These are phyloP conservation scores for Paramormyrops hopkinsi DNA, from an alignment of 2,797 vertebrate genomes.

Conservation along the genomic window DNA sequence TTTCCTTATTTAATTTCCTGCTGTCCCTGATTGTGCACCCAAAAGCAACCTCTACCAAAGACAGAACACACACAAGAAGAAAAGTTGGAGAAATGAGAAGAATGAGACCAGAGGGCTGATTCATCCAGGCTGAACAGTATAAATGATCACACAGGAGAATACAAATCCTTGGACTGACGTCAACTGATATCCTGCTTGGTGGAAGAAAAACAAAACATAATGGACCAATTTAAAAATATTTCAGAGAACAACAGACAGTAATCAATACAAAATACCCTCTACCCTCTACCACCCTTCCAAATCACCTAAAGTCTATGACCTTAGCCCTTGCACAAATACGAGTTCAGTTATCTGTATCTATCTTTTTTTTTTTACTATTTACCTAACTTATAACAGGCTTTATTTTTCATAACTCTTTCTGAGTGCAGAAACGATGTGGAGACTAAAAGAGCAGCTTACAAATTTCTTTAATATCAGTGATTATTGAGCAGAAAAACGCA, in stretches of 20 bases:
- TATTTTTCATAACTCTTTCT: background rate
- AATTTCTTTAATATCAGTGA: background rate
- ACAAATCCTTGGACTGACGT: background rate
- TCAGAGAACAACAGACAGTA: background rate
- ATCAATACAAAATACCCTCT: slow-evolving; percentile 1
- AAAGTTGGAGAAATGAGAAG: background rate
- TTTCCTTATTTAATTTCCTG: slow-evolving; percentile 12
- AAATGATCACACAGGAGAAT: slow-evolving; percentile 1
- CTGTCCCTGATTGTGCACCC: background rate
- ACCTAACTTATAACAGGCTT: background rate
- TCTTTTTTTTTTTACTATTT: background rate
- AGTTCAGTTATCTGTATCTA: background rate
- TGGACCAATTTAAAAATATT: background rate
- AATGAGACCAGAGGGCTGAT: background rate
- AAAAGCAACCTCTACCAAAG: background rate
- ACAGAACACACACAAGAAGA: background rate
- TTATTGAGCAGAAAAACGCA: background rate
- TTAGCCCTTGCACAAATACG: background rate
- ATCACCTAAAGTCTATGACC: background rate
- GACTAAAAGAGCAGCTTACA: background rate
- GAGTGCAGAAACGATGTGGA: background rate
- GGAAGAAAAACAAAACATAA: background rate
- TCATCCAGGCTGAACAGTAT: background rate
- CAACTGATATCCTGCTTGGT: background rate
- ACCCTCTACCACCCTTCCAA: background rate